Conservation (phyloP, 2,888 invertebrate genomes). For the Epistrophe eligans region DNA sequence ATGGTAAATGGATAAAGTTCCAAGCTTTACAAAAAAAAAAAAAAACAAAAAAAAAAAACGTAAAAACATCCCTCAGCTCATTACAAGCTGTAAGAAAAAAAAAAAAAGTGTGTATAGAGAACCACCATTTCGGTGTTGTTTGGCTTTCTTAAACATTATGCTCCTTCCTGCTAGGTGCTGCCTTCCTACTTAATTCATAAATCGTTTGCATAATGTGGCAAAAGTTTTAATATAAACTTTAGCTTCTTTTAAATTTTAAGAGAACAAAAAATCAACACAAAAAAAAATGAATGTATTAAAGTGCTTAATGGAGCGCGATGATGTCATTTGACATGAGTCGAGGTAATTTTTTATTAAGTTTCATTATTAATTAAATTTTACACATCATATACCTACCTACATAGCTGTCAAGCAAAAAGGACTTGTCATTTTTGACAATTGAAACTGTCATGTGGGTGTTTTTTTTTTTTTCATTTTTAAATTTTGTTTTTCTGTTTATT, state of each 20-base stretch:
- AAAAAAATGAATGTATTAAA: constrained; percentile 7
- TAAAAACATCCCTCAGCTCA: constrained; percentile 22
- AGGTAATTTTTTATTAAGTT: neutral
- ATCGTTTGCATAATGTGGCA: constrained; percentile 63
- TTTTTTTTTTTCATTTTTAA: no score
- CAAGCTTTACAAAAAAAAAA: neutral
- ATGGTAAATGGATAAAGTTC: constrained; percentile 23
- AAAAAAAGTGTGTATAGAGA: neutral
- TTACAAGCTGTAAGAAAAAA: constrained; percentile 26
- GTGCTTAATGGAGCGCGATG: constrained; percentile 44
- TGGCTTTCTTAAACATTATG: neutral
- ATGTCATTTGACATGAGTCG: constrained; percentile 15
- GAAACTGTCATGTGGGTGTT: neutral
- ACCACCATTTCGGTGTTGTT: neutral
- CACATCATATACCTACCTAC: constrained; percentile 18
- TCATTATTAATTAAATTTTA: constrained; percentile 46
- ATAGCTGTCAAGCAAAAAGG: neutral
- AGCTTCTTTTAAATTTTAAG: neutral
- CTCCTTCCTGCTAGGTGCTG: neutral
- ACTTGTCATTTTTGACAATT: constrained; percentile 52
- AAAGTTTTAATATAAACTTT: constrained; percentile 61
- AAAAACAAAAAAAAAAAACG: neutral
- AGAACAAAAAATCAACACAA: neutral
- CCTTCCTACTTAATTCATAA: constrained; percentile 42
- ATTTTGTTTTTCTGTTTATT: neutral